Evolutionary conservation across 2,888 invertebrate species (phyloP).

Genomic region (Steromphala cineraria): DNA sequence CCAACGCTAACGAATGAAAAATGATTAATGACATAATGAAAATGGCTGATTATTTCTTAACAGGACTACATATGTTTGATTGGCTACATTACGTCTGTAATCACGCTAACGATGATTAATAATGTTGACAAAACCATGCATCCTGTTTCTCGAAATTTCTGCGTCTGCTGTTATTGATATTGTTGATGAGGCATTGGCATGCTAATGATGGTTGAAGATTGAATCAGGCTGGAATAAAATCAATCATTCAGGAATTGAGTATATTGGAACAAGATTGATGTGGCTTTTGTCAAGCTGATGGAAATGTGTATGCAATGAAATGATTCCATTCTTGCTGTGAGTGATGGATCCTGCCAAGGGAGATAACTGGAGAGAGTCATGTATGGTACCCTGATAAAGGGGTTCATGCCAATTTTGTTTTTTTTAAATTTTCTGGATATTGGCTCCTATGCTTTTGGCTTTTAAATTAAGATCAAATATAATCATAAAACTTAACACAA

Average conservation of each 20-base stretch:
- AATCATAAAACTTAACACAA: too few species aligned
- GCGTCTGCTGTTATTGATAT: background rate
- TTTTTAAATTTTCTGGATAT: too few species aligned
- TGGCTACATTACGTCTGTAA: background rate
- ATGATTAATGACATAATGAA: too few species aligned
- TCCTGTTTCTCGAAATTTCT: background rate
- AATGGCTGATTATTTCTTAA: too few species aligned
- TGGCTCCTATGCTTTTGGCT: too few species aligned
- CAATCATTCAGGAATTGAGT: background rate
- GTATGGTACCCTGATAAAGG: too few species aligned
- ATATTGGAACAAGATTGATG: background rate
- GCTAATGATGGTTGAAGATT: background rate
- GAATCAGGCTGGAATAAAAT: background rate
- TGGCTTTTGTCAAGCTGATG: background rate
- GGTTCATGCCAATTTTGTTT: too few species aligned
- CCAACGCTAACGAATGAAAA: too few species aligned
- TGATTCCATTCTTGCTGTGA: background rate
- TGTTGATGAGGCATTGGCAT: background rate
- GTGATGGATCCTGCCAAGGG: background rate
- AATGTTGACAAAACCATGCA: background rate
- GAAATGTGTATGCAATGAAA: background rate
- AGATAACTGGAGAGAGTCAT: background rate
- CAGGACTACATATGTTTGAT: background rate
- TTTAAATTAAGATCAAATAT: too few species aligned
- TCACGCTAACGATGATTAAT: background rate